These are phyloP conservation scores for Diorhabda elongata DNA, from an alignment of 1,140 invertebrate genomes.

Conservation along the genomic window DNA sequence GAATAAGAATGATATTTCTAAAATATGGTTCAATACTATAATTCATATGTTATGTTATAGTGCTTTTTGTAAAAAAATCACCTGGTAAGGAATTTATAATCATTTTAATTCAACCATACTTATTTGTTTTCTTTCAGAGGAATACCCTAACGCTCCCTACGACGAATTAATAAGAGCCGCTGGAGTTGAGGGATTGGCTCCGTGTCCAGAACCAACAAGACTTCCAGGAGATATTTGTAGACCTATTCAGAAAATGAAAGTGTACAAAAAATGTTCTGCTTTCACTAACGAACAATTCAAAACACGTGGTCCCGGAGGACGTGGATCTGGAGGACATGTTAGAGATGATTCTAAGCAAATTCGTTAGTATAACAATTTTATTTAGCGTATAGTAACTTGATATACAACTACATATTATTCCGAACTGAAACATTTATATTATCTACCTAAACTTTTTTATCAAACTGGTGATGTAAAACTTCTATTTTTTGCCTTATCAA, in stretches of 20 bases:
- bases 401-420: too few relatives aligned
- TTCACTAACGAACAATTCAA: background rate
- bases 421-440: too few relatives aligned
- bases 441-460: too few relatives aligned
- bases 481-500: too few relatives aligned
- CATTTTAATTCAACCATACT: background rate
- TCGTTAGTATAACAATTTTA: background rate
- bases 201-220: slow-evolving; percentile 50
- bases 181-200: slow-evolving; percentile 49
- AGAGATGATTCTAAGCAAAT: background rate
- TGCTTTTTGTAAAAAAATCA: too few relatives aligned
- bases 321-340: background rate
- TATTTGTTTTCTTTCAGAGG: slow-evolving; percentile 31
- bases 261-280: slow-evolving; percentile 21
- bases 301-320: background rate
- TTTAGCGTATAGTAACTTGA: background rate
- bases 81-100: background rate
- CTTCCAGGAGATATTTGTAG: slow-evolving; percentile 52
- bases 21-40: too few relatives aligned
- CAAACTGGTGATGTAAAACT: too few relatives aligned
- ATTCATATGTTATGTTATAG: too few relatives aligned
- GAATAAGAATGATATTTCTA: too few relatives aligned
- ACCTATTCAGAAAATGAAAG: slow-evolving; percentile 47
- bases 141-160: slow-evolving; percentile 53
- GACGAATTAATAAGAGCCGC: slow-evolving; percentile 50